Base-by-base conservation (phyloP, 2,888 invertebrate species). In the Chrysolina haemoptera region DNA sequence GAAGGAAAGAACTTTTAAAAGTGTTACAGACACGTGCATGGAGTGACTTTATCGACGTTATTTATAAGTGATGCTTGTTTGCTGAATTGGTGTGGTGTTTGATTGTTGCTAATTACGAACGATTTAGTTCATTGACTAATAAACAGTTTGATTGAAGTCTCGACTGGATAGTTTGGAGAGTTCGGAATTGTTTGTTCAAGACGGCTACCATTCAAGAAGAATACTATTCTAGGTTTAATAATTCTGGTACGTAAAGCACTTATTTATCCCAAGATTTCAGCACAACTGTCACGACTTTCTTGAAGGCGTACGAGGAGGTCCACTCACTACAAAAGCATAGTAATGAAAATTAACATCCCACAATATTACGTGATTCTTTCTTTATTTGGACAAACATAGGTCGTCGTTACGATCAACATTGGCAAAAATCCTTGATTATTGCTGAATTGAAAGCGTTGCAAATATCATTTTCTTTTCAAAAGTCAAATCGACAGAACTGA, bases 201-300 rank as follows among this genome's bases (percentile, higher is more conserved):
- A 82, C 81, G 81, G 81, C 80, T 78, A 74, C 76, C 74, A 73
- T 73, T 71, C 74, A 72, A 65, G 79, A 76, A 79, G 79, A 80
- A 46, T 78, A 74, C 78, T 77, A 74, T 76, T 78, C 80, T 70
- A 80, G 75, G 80, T 78, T 80, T 62, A 79, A 78, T 59, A 75
- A 78, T 78, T 83, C 83, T 78, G 82, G 82, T 82, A 82, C 70
- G 82, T 82, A 68, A 35, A 63, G 8, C 63, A 55, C n/a, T 43
- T n/a, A 35, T 73, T 43, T 40, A 50, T 62, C 53, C 62, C 50
- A 63, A 50, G 35, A 35, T 35, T 35, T 35, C 35, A 6, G 6
- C 35, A 0, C 35, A 35, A 3, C 35, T 35, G 35, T 35, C 8
- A 35, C 35, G 8, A 6, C 6, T 35, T 8, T 35, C 35, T 35